Percentiles rank a stretch among this genome's conserved stretches.
Evolutionary conservation across 2,888 invertebrate species (phyloP).

Genomic region (Rhagonycha fulva): DNA sequence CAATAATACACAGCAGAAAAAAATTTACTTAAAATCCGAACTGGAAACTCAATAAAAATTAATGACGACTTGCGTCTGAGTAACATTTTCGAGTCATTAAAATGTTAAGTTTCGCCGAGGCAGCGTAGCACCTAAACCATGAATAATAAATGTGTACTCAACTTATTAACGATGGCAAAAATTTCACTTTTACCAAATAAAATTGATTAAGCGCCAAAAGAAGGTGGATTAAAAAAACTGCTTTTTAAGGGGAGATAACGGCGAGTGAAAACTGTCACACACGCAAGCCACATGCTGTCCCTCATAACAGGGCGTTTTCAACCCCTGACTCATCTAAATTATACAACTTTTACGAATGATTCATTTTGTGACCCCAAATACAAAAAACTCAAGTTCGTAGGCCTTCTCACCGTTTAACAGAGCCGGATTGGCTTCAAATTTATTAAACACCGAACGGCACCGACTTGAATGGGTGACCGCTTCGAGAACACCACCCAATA

Average conservation of each 20-base stretch:
- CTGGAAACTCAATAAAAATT: not conserved
- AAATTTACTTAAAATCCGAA: not conserved
- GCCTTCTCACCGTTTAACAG: not conserved
- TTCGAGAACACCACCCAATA: too few species aligned
- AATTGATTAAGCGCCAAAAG: not conserved
- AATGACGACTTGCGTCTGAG: not conserved
- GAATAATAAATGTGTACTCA: too few species aligned
- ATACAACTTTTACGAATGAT: slow-evolving; percentile 28
- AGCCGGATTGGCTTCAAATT: not conserved
- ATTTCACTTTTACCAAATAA: not conserved
- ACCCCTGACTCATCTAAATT: slow-evolving; percentile 34
- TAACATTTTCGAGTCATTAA: not conserved
- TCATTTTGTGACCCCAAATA: slow-evolving; percentile 13
- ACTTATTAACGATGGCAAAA: not conserved
- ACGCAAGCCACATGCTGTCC: slow-evolving; percentile 31
- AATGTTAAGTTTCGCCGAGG: not conserved
- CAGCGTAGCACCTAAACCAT: too few species aligned
- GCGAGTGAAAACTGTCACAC: slow-evolving; percentile 28
- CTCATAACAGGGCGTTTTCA: slow-evolving; percentile 24
- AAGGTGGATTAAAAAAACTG: slow-evolving; percentile 5
- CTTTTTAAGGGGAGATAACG: slow-evolving; percentile 25
- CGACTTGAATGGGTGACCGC: too few species aligned
- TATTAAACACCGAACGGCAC: too few species aligned
- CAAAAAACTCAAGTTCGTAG: not conserved
- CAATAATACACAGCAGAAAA: not conserved